Evolutionary conservation across 2,797 vertebrate species (phyloP).

Genomic region (Buceros bicornis): DNA sequence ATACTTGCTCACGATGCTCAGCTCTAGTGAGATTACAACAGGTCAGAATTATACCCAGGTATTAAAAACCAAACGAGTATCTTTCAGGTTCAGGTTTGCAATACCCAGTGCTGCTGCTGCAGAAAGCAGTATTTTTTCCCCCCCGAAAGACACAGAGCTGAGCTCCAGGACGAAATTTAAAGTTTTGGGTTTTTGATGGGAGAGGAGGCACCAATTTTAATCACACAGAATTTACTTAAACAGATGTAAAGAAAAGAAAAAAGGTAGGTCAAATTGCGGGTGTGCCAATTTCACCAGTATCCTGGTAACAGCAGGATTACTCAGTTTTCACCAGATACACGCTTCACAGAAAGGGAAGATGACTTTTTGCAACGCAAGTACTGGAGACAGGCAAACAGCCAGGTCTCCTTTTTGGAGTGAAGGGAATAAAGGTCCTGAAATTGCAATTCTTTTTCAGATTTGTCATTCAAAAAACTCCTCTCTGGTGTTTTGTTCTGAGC

Average conservation of each 20-base stretch:
- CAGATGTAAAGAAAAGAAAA: constrained; percentile 51
- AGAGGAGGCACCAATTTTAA: not conserved
- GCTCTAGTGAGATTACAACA: not conserved
- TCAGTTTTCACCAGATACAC: constrained; percentile 22
- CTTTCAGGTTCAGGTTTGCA: not conserved
- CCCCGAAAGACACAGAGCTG: constrained; percentile 1
- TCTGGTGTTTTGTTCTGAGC: not conserved
- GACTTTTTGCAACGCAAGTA: constrained; percentile 36
- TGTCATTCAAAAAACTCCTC: not conserved
- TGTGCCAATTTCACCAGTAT: constrained; percentile 44
- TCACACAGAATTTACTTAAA: constrained; percentile 50
- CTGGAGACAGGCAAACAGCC: not conserved
- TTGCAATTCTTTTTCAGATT: not conserved
- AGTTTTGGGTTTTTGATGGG: not conserved
- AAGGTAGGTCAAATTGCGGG: constrained; percentile 52
- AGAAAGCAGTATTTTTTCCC: not conserved
- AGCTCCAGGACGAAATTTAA: constrained; percentile 35
- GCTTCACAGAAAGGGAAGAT: constrained; percentile 12
- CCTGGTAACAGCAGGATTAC: constrained; percentile 57
- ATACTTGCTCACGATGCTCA: not conserved
- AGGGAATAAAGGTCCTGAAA: constrained; percentile 5
- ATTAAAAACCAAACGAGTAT: constrained; percentile 3
- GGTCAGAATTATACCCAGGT: not conserved
- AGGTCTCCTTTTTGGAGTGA: not conserved
- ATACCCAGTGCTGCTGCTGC: not conserved